These are phyloP conservation scores for Echinops telfairi DNA, from an alignment of 2,113 vertebrate genomes.

Conservation along the genomic window DNA sequence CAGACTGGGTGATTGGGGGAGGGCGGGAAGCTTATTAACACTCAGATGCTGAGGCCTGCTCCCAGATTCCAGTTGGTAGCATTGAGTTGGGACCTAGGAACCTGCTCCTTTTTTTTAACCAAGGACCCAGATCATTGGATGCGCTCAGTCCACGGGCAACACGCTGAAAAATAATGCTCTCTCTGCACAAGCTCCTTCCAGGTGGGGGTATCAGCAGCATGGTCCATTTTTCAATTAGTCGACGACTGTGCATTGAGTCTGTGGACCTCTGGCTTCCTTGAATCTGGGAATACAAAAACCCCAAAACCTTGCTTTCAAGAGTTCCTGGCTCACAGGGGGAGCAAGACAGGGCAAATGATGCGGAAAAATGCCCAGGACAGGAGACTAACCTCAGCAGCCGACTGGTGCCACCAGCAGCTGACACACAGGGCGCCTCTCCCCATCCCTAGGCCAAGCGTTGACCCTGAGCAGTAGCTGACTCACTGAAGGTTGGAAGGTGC, in stretches of 20 bases:
- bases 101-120: neutral
- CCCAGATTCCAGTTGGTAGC: neutral
- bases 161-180: neutral
- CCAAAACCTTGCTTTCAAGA: neutral
- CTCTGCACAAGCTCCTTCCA: neutral
- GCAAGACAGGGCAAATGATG: neutral
- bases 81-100: neutral
- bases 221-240: neutral
- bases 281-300: neutral
- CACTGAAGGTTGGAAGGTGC: neutral
- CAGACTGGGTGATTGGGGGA: neutral
- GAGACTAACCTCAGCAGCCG: neutral
- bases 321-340: constrained; percentile 10
- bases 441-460: neutral
- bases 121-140: neutral
- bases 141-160: neutral
- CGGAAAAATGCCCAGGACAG: neutral
- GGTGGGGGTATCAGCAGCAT: neutral
- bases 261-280: neutral
- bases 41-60: neutral
- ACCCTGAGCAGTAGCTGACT: neutral
- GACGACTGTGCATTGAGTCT: neutral
- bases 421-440: rapidly evolving
- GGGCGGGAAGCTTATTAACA: neutral
- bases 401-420: neutral